A percentile compares a stretch with the other conserved stretches of the same genome.
These are phyloP conservation scores for Chloropsis cyanopogon DNA, from an alignment of 2,113 vertebrate genomes.

Conservation along the genomic window DNA sequence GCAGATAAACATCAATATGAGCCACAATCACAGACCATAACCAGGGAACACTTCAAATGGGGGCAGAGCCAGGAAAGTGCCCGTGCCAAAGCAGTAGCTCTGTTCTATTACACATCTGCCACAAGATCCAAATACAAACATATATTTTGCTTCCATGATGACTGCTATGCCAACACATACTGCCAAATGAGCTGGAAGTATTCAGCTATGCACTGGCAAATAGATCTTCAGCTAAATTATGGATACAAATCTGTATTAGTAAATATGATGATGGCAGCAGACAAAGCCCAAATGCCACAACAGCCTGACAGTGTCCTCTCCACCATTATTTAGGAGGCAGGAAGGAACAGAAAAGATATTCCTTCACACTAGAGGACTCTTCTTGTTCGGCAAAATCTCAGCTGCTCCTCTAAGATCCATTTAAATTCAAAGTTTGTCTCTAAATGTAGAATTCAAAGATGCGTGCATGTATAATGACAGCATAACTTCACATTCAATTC, in stretches of 20 bases:
- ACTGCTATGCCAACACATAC: neutral
- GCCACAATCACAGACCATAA: neutral
- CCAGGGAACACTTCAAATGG: neutral
- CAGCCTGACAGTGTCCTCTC: neutral
- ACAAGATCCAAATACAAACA: neutral
- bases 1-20: neutral
- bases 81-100: neutral
- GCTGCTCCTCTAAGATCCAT: neutral
- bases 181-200: neutral
- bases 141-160: neutral
- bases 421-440: neutral
- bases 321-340: neutral
- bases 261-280: neutral
- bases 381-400: neutral
- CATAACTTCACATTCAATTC: neutral
- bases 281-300: neutral
- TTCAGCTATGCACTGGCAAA: neutral
- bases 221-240: neutral
- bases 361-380: neutral
- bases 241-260: conserved; percentile 4
- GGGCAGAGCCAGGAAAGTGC: neutral
- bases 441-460: neutral
- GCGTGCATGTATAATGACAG: neutral
- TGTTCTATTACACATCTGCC: neutral
- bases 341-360: neutral